These are phyloP conservation scores for Perca fluviatilis DNA, from an alignment of 2,113 vertebrate species.

Conservation along the genomic window DNA sequence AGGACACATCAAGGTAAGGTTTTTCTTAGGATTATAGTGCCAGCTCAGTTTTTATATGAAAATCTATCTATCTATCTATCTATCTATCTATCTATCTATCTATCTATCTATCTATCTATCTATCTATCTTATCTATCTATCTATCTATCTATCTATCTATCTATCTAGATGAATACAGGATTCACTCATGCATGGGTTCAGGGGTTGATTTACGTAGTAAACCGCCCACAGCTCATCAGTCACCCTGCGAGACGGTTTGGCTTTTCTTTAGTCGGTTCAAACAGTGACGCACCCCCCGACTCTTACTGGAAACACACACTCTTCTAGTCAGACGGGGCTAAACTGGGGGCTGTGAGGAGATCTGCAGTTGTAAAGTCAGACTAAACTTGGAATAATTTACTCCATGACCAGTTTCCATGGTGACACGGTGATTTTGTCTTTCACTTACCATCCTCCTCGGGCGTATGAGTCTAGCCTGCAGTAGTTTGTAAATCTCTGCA, in stretches of 20 bases:
- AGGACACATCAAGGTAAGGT: slow-evolving; percentile 3
- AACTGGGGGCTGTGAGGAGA: slow-evolving; percentile 12
- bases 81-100: not conserved
- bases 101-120: not conserved
- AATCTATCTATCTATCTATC: not conserved
- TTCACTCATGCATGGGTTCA: slow-evolving; percentile 21
- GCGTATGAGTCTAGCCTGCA: slow-evolving; percentile 56
- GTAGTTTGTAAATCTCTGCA: slow-evolving; percentile 53
- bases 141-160: slow-evolving; percentile 2
- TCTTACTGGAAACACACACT: slow-evolving; percentile 59
- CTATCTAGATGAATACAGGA: slow-evolving; percentile 20
- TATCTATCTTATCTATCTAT: slow-evolving; percentile 5
- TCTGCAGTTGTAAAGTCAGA: slow-evolving; percentile 45
- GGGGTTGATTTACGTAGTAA: slow-evolving; percentile 33
- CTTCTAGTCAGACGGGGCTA: slow-evolving; percentile 49
- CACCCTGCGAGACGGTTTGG: slow-evolving; percentile 30
- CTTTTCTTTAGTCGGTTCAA: slow-evolving; percentile 60
- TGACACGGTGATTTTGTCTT: slow-evolving; percentile 54
- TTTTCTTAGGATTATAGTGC: not conserved
- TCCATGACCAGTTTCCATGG: slow-evolving; percentile 72
- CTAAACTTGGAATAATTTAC: slow-evolving; percentile 58
- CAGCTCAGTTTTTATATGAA: not conserved
- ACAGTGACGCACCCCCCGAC: slow-evolving; percentile 47
- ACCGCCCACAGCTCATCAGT: slow-evolving; percentile 38
- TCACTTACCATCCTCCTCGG: slow-evolving; percentile 40